Percentiles rank a stretch among this genome's conserved stretches.
Conservation (phyloP, 2,797 vertebrate genomes). For the Sebastiscus albofasciatus region DNA sequence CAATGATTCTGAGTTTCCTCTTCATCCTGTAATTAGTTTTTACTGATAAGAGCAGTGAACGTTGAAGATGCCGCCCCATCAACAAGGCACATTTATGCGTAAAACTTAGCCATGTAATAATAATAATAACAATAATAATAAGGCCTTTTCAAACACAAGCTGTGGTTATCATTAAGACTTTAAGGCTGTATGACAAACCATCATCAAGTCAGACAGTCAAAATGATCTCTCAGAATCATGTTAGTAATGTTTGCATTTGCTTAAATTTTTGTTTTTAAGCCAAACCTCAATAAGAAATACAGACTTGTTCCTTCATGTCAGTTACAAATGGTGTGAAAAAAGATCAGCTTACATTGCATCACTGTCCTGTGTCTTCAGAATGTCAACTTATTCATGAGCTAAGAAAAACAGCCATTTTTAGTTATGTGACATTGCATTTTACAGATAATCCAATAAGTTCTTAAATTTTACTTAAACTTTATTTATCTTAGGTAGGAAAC, state of each 20-base stretch:
- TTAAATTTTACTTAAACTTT: neutral
- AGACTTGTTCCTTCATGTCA: constrained; percentile 21
- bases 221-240: constrained; percentile 5
- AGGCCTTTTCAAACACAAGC: constrained; percentile 39
- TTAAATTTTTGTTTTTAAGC: neutral
- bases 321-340: constrained; percentile 8
- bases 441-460: neutral
- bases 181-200: neutral
- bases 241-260: neutral
- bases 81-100: constrained; percentile 66
- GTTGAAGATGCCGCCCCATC: constrained; percentile 16
- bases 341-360: neutral
- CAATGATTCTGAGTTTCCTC: neutral
- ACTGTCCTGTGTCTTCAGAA: neutral
- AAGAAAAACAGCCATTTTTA: neutral
- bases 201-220: neutral
- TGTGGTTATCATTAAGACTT: constrained; percentile 12
- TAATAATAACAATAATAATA: constrained; percentile 1
- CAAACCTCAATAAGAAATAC: constrained; percentile 12
- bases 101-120: neutral
- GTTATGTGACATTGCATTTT: neutral
- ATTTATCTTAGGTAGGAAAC: neutral
- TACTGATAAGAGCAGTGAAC: constrained; percentile 12
- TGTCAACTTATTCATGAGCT: neutral
- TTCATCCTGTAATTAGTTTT: neutral